phyloP scores from a whole-genome alignment of 1,140 invertebrate genomes.

The Ooceraea biroi region DNA sequence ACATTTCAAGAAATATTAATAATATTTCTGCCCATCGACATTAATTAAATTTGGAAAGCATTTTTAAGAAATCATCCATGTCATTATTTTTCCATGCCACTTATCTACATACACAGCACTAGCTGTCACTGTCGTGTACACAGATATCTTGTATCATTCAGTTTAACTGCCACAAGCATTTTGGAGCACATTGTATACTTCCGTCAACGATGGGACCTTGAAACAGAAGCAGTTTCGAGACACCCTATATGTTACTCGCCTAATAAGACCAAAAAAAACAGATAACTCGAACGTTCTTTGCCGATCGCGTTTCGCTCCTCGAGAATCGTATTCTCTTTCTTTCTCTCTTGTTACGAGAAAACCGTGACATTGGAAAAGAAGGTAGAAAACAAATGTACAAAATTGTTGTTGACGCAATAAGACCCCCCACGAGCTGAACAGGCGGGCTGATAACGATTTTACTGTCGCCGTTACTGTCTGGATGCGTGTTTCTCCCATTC shows the following conservation, averaged over 20 bases:
- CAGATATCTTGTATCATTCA: no score
- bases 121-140: no score
- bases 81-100: no score
- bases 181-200: neutral
- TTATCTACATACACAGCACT: no score
- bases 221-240: neutral
- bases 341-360: neutral
- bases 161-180: neutral
- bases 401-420: conserved; percentile 13
- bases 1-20: no score
- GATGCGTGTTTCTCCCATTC: neutral
- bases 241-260: conserved; percentile 7
- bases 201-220: neutral
- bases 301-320: neutral
- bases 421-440: neutral
- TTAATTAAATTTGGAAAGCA: no score
- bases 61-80: no score
- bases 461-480: no score
- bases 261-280: conserved; percentile 9
- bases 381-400: neutral
- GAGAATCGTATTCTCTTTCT: neutral
- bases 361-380: neutral
- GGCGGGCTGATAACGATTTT: conserved; percentile 44
- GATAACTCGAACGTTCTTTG: neutral
- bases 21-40: no score